Evolutionary conservation across 2,113 vertebrate genomes (phyloP).

Genomic region (Malurus alboscapulatus): DNA sequence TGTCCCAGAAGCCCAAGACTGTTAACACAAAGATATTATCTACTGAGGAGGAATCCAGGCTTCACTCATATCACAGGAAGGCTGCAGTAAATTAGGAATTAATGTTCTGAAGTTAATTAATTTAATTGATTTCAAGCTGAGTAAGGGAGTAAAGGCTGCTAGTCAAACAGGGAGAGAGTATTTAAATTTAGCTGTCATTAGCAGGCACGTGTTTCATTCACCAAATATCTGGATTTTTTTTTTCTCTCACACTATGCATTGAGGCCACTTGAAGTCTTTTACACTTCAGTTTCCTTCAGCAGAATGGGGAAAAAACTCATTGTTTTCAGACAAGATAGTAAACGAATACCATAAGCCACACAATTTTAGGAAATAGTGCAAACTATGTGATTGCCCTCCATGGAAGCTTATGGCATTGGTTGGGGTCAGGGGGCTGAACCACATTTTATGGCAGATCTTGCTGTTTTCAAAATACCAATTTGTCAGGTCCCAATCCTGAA

Average conservation of each 20-base stretch:
- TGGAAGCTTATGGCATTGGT: background rate
- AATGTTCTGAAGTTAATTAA: conserved; percentile 42
- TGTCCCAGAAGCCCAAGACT: background rate
- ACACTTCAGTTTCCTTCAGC: background rate
- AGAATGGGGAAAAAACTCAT: background rate
- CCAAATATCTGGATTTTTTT: background rate
- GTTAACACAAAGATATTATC: background rate
- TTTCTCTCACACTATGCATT: background rate
- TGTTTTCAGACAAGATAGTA: background rate
- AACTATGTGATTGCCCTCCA: background rate
- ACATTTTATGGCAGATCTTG: background rate
- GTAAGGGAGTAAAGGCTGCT: background rate
- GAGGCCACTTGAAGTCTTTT: background rate
- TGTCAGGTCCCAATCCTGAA: background rate
- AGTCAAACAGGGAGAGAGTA: background rate
- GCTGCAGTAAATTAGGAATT: conserved; percentile 6
- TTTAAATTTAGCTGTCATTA: background rate
- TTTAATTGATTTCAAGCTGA: conserved; percentile 42
- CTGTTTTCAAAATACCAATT: background rate
- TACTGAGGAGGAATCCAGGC: background rate
- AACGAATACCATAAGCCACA: background rate
- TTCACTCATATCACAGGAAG: background rate
- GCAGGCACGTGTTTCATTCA: background rate
- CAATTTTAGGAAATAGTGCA: background rate
- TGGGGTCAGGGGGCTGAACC: background rate